Evolutionary conservation across 2,113 vertebrate species (phyloP).

Genomic region (Protobothrops mucrosquamatus): DNA sequence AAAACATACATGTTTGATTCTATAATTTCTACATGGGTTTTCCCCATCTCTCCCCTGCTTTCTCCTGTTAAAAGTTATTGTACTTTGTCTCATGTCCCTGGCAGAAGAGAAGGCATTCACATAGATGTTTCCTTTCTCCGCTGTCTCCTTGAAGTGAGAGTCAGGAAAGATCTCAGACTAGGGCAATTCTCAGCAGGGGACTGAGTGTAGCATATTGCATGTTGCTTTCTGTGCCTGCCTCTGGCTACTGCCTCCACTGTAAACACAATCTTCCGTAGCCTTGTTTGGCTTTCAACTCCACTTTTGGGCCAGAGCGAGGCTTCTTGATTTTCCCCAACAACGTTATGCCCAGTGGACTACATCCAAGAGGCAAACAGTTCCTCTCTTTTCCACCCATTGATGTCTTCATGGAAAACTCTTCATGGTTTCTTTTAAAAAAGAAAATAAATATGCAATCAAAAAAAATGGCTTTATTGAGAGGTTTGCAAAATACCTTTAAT

Average conservation of each 20-base stretch:
- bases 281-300: background rate
- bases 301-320: background rate
- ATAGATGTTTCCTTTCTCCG: background rate
- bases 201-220: background rate
- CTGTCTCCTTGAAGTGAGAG: background rate
- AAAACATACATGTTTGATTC: background rate
- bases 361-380: background rate
- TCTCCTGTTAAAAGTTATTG: background rate
- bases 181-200: background rate
- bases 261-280: background rate
- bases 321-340: fast-evolving
- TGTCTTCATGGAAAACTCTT: background rate
- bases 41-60: background rate
- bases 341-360: background rate
- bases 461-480: conserved; percentile 22
- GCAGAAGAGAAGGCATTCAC: background rate
- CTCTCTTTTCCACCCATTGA: conserved; percentile 4
- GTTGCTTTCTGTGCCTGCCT: background rate
- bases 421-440: background rate
- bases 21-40: background rate
- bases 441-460: conserved; percentile 1
- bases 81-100: background rate
- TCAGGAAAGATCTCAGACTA: background rate
- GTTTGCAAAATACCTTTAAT: conserved; percentile 14
- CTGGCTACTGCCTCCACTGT: background rate